A percentile compares a stretch with the other conserved stretches of the same genome.
These are phyloP conservation scores for Acestrorhynchus altus DNA, from an alignment of 2,797 vertebrate genomes.

Conservation along the genomic window DNA sequence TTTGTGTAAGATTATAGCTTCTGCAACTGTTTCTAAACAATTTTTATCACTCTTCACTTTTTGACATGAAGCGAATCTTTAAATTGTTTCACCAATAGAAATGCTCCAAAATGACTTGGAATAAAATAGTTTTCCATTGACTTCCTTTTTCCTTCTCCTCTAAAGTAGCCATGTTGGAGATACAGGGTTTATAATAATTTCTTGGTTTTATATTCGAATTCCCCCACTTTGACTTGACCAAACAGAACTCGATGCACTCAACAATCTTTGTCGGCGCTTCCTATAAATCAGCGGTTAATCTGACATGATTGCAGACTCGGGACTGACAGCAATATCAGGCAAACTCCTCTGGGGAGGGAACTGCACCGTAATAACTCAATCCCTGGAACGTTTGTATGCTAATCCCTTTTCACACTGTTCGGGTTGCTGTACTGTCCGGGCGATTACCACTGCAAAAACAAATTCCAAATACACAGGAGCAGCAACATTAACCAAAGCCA, in stretches of 20 bases:
- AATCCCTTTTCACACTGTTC: constrained; percentile 61
- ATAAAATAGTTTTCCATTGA: no score
- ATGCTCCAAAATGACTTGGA: no score
- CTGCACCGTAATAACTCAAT: constrained; percentile 61
- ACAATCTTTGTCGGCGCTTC: neutral
- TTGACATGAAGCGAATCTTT: no score
- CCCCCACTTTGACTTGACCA: neutral
- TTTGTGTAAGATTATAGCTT: no score
- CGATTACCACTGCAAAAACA: constrained; percentile 17
- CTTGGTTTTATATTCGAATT: neutral
- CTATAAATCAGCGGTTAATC: constrained; percentile 2
- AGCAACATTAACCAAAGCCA: constrained; percentile 8
- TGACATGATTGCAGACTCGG: neutral
- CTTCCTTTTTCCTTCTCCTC: no score
- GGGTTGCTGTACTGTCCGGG: constrained; percentile 17
- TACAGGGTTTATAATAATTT: no score
- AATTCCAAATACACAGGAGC: neutral
- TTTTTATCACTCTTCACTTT: no score
- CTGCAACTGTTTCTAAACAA: no score
- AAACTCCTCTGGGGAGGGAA: constrained; percentile 52
- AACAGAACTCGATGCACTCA: neutral
- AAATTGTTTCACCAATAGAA: no score
- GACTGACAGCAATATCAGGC: constrained; percentile 45
- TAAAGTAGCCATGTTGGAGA: no score
- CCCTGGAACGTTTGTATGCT: constrained; percentile 57